These are phyloP conservation scores for Sogatella furcifera DNA, from an alignment of 1,140 invertebrate genomes.

Conservation along the genomic window DNA sequence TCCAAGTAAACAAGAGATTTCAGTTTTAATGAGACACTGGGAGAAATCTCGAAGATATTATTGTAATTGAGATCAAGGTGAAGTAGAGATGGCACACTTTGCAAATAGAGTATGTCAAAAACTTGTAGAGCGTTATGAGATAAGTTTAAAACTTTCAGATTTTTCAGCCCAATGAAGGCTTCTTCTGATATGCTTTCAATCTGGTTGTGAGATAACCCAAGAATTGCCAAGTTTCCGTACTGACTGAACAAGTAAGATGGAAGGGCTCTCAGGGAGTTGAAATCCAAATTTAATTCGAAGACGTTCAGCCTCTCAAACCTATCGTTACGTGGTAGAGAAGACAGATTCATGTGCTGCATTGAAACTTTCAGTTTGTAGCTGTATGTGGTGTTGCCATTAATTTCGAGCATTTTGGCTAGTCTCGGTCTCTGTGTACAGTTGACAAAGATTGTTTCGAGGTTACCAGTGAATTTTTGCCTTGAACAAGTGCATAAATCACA, in stretches of 20 bases:
- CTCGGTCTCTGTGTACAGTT: neutral
- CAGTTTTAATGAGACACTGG: no score
- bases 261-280: neutral
- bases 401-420: neutral
- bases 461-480: neutral
- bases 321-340: neutral
- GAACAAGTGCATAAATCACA: neutral
- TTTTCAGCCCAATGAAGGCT: neutral
- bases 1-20: neutral
- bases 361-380: neutral
- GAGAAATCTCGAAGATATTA: no score
- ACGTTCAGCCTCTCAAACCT: neutral
- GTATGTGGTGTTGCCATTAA: neutral
- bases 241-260: neutral
- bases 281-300: neutral
- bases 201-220: neutral
- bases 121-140: neutral
- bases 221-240: neutral
- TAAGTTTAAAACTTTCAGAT: neutral
- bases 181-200: neutral
- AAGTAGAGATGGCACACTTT: no score
- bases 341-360: neutral
- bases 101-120: neutral
- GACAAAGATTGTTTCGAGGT: neutral
- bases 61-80: no score